A percentile compares a stretch with the other conserved stretches of the same genome.
phyloP scores from a whole-genome alignment of 2,797 vertebrate species.

The Chaetodon trifasciatus region DNA sequence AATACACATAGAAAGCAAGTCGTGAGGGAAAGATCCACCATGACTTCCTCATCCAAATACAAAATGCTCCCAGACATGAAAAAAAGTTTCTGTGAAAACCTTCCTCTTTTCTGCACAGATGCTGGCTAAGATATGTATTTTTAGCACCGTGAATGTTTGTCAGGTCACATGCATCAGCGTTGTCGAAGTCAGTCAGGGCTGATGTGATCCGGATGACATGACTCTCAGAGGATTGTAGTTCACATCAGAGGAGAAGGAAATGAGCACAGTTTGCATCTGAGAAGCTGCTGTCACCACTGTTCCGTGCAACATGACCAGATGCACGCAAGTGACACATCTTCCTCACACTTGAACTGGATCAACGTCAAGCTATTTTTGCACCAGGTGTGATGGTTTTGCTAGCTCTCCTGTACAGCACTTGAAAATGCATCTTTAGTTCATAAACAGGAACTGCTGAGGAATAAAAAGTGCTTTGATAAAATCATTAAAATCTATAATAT shows the following conservation, averaged over 20 bases:
- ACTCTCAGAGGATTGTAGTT: background rate
- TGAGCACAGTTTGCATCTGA: background rate
- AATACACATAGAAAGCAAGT: background rate
- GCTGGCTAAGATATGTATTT: constrained; percentile 28
- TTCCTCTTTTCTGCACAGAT: constrained; percentile 34
- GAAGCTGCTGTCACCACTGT: background rate
- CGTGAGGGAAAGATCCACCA: background rate
- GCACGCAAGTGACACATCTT: background rate
- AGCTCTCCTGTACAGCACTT: background rate
- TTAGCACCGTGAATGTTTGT: constrained; percentile 17
- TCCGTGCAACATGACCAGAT: background rate
- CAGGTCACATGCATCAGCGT: constrained; percentile 46
- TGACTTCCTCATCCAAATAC: constrained; percentile 48
- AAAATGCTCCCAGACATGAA: background rate
- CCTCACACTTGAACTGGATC: background rate
- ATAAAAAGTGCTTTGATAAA: background rate
- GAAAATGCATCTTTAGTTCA: constrained; percentile 9
- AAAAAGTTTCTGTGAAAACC: constrained; percentile 1
- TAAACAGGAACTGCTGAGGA: constrained; percentile 3
- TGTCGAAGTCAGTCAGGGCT: constrained; percentile 10
- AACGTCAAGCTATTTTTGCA: background rate
- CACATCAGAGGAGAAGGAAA: constrained; percentile 39
- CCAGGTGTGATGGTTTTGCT: background rate
- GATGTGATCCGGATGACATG: constrained; percentile 27
- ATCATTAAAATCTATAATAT: too few species aligned